These are phyloP conservation scores for Acrossocheilus wenchowensis DNA, from an alignment of 2,797 vertebrate species.

Conservation along the genomic window DNA sequence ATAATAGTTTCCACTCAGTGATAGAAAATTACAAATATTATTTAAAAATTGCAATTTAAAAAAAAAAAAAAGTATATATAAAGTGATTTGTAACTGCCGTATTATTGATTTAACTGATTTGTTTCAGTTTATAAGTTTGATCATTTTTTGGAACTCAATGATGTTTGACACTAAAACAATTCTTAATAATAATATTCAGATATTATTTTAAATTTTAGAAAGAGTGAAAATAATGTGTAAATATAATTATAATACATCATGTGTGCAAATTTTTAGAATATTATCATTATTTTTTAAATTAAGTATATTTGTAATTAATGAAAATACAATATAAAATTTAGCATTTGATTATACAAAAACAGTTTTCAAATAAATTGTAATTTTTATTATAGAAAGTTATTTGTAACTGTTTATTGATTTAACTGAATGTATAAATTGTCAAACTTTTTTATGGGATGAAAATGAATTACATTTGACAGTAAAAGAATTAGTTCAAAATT, in stretches of 20 bases:
- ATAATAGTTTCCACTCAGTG: background rate
- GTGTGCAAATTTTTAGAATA: background rate
- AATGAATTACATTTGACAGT: background rate
- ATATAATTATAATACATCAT: background rate
- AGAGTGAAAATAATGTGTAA: background rate
- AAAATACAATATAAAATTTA: background rate
- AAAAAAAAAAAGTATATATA: background rate
- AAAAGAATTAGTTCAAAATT: background rate
- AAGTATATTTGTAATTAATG: background rate
- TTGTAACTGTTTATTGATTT: background rate
- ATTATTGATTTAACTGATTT: background rate
- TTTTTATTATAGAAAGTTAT: background rate
- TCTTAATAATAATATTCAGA: background rate
- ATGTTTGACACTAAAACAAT: background rate
- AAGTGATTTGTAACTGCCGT: background rate
- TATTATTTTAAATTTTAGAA: background rate
- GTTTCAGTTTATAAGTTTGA: background rate
- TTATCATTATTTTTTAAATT: background rate
- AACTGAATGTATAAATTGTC: background rate
- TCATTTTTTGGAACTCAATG: background rate
- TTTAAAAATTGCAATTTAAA: too few species aligned
- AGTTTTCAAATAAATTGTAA: too few species aligned
- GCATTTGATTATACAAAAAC: background rate
- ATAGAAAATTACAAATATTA: background rate
- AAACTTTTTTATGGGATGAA: too few species aligned